Evolutionary conservation across 2,888 invertebrate genomes (phyloP).

Genomic region (Latrodectus hesperus): DNA sequence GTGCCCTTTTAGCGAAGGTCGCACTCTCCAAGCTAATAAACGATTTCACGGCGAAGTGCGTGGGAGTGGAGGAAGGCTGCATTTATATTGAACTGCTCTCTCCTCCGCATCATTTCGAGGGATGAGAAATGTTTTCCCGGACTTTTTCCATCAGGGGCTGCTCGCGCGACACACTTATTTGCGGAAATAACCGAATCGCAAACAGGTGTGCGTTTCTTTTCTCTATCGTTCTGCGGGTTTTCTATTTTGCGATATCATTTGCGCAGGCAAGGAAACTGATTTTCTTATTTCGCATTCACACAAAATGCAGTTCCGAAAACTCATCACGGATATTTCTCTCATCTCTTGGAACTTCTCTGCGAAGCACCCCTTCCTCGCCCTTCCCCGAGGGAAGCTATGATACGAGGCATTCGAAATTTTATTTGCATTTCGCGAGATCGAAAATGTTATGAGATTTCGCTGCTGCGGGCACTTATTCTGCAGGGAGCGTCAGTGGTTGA

Average conservation of each 20-base stretch:
- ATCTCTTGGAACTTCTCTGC: slow-evolving; percentile 15
- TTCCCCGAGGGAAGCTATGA: slow-evolving; percentile 27
- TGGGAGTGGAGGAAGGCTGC: no score
- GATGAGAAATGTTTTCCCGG: neutral
- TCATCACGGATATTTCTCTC: slow-evolving; percentile 58
- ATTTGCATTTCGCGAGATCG: slow-evolving; percentile 63
- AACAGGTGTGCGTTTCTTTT: neutral
- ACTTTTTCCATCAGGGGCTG: neutral
- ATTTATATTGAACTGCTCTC: no score
- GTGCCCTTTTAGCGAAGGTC: no score
- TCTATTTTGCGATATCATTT: slow-evolving; percentile 62
- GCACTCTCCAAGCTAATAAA: no score
- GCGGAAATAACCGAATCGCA: neutral
- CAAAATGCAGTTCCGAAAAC: slow-evolving; percentile 39
- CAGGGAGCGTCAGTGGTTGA: slow-evolving; percentile 9
- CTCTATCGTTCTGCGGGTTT: slow-evolving; percentile 10
- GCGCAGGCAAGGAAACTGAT: slow-evolving; percentile 14
- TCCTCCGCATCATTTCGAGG: no score
- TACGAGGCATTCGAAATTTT: slow-evolving; percentile 59
- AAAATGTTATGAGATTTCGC: slow-evolving; percentile 58
- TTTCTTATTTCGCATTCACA: slow-evolving; percentile 18
- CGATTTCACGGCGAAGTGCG: no score
- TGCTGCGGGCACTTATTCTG: neutral
- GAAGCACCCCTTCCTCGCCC: slow-evolving; percentile 40
- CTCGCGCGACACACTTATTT: neutral